Evolutionary conservation across 2,797 vertebrate genomes (phyloP).

Genomic region (Mormyrops boulengeri): DNA sequence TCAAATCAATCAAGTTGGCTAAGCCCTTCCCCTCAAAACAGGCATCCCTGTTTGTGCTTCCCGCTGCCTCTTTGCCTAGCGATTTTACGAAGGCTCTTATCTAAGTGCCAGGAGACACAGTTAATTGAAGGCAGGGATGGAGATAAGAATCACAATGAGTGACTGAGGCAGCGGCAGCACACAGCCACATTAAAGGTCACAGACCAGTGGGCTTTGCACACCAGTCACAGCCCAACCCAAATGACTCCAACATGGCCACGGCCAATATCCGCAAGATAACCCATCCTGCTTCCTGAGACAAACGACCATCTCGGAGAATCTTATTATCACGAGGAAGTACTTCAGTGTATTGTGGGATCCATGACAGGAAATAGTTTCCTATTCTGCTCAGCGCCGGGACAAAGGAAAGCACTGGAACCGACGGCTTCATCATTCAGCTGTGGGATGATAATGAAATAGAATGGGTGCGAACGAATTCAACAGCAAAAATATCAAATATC

Average conservation of each 20-base stretch:
- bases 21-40: neutral
- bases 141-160: constrained; percentile 3
- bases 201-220: neutral
- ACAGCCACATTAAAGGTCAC: neutral
- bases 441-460: neutral
- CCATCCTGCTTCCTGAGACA: neutral
- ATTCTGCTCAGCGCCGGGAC: neutral
- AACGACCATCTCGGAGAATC: neutral
- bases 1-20: neutral
- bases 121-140: constrained; percentile 8
- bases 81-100: neutral
- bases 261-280: constrained; percentile 8
- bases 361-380: neutral
- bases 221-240: neutral
- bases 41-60: neutral
- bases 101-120: neutral
- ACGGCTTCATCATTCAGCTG: neutral
- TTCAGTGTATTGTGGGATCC: neutral
- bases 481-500: neutral
- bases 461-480: no score
- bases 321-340: constrained; percentile 12
- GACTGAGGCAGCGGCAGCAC: neutral
- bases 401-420: neutral
- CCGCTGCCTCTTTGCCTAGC: neutral
- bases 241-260: neutral